Evolutionary conservation across 2,888 invertebrate species (phyloP), one percentile per base, ranked within the genome.

Genomic region (Limnephilus lunatus): DNA sequence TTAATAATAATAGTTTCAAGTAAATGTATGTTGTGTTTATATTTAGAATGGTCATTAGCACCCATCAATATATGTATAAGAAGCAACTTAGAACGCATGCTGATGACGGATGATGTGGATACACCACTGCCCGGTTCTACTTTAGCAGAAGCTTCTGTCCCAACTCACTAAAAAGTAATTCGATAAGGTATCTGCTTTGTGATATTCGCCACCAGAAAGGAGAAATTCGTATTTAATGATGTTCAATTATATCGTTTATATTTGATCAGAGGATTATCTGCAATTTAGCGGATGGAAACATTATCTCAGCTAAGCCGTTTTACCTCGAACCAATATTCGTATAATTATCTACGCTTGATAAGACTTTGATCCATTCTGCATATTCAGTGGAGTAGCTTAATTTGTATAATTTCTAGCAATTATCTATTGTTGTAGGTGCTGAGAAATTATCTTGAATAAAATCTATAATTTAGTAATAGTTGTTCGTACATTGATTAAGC

Each of bases 211-310:
- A 30, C 25, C 30, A n/a, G 48, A 44, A 86, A 86, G 39, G 11
- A 44, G 48, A 86, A 30, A 14, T 44, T 30, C n/a, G 30, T 0
- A 2, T 48, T 25, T 86, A 9, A 86, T 86, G 14, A 86, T 86
- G 12, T 85, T 85, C 85, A 85, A 35, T 86, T n/a, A 86, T 83
- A 68, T 68, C 68, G 25, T 68, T 9, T 68, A 4, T 68, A 68
- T 68, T n/a, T 68, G 68, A 25, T 68, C 68, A 25, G 68, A 68
- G 68, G 25, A 9, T 68, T 68, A 68, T 68, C 68, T 68, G 68
- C 68, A 68, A 68, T 68, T 68, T 68, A n/a, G 68, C 68, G 68
- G 68, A 25, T 68, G 68, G 68, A 68, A 5, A n/a, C 25, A 68
- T 68, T 25, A 68, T 25, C 68, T 68, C 68, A 25, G 68, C 68